Conservation (phyloP, 2,888 invertebrate species). For the Oxycera nigricornis region DNA sequence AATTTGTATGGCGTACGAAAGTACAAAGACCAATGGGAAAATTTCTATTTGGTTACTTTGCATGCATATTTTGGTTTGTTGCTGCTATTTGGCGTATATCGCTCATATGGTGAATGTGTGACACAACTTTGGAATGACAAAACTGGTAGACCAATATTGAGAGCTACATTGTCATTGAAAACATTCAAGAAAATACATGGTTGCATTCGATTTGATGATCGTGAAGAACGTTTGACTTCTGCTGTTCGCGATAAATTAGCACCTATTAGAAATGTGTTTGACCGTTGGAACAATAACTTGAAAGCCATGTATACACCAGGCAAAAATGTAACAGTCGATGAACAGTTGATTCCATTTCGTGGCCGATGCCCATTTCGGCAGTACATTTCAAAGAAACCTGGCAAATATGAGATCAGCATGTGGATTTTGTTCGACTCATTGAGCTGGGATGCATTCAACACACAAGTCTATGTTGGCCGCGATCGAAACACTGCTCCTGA, state of each 20-base stretch:
- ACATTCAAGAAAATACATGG: neutral
- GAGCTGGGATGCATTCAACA: constrained; percentile 24
- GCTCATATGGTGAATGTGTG: neutral
- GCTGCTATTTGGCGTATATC: neutral
- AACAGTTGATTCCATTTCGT: constrained; percentile 32
- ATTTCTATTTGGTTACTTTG: no score
- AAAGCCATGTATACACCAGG: constrained; percentile 46
- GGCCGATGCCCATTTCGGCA: constrained; percentile 21
- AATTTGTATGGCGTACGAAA: no score
- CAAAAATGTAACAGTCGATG: constrained; percentile 27
- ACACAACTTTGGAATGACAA: neutral
- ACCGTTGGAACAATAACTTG: neutral
- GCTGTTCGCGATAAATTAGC: constrained; percentile 4
- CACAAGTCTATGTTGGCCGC: constrained; percentile 9
- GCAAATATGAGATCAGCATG: constrained; percentile 43
- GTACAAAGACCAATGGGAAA: no score
- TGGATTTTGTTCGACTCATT: constrained; percentile 16
- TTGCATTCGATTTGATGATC: constrained; percentile 4
- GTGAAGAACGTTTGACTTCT: constrained; percentile 1
- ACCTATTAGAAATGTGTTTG: constrained; percentile 7
- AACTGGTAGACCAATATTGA: neutral
- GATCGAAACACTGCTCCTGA: neutral
- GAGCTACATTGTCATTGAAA: constrained; percentile 4
- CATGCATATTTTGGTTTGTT: no score
- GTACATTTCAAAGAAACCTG: constrained; percentile 39